phyloP scores from a whole-genome alignment of 2,113 vertebrate genomes.

The Procapra przewalskii region DNA sequence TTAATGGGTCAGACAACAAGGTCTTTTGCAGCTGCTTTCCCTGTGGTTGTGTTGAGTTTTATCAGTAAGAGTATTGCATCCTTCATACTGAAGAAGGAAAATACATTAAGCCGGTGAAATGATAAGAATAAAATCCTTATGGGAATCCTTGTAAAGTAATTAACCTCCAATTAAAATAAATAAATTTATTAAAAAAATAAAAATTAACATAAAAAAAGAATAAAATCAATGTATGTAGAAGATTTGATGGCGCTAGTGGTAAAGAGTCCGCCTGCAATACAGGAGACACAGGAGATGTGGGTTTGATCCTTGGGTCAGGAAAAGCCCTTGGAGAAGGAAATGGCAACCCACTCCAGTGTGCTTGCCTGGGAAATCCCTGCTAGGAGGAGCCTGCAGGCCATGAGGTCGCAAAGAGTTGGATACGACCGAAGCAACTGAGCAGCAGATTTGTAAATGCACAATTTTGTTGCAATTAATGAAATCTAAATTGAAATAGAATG shows the following conservation, averaged over 20 bases:
- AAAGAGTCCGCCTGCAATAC: not conserved
- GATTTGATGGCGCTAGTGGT: not conserved
- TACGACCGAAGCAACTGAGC: rapidly evolving
- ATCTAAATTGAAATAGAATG: not conserved
- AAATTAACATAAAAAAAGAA: not conserved
- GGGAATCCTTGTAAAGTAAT: too few species aligned
- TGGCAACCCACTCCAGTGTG: not conserved
- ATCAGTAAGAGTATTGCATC: not conserved
- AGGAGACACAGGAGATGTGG: not conserved
- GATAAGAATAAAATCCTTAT: not conserved
- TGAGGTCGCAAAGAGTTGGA: not conserved
- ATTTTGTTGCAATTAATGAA: not conserved
- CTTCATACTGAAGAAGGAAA: not conserved
- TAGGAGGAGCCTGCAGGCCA: not conserved
- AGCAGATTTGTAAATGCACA: not conserved
- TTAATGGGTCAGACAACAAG: not conserved
- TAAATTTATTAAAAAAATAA: too few species aligned
- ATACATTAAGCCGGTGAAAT: not conserved
- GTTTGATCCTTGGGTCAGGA: not conserved
- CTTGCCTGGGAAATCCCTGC: not conserved
- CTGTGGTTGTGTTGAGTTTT: not conserved
- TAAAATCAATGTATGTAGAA: not conserved
- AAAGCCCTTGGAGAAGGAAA: not conserved
- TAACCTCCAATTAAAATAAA: too few species aligned
- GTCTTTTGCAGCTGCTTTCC: not conserved